phyloP scores from a whole-genome alignment of 1,140 invertebrate genomes.

The Sinella curviseta region DNA sequence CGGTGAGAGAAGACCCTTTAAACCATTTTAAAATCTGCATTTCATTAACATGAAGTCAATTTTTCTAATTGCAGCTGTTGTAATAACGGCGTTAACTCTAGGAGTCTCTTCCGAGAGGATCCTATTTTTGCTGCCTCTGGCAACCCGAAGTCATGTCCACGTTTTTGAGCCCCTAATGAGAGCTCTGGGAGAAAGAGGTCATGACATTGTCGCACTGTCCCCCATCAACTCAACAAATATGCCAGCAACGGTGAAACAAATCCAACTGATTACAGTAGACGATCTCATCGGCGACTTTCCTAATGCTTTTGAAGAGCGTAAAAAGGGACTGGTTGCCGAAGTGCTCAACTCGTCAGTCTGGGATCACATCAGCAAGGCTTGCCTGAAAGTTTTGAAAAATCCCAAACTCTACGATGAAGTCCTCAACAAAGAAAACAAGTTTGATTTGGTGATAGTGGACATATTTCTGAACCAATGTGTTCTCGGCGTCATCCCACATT shows the following conservation, averaged over 20 bases:
- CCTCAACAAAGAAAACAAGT: constrained; percentile 31
- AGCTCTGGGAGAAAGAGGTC: constrained; percentile 16
- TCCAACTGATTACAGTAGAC: not conserved
- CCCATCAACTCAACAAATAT: not conserved
- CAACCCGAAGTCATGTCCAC: constrained; percentile 19
- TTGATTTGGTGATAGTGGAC: constrained; percentile 49
- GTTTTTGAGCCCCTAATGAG: constrained; percentile 11
- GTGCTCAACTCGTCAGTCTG: not conserved
- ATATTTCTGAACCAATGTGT: constrained; percentile 49
- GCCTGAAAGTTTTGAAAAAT: not conserved
- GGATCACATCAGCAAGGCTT: not conserved
- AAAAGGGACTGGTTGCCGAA: not conserved
- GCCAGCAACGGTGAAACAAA: not conserved
- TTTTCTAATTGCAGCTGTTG: too few relatives aligned
- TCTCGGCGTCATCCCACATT: constrained; percentile 49
- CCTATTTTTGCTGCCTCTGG: constrained; percentile 1
- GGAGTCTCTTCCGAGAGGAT: not conserved
- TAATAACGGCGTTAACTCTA: too few relatives aligned
- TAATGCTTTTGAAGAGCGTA: constrained; percentile 33
- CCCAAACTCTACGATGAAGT: not conserved
- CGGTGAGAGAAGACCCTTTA: too few relatives aligned
- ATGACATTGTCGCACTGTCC: constrained; percentile 3
- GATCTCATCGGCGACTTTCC: not conserved
- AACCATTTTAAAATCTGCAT: too few relatives aligned
- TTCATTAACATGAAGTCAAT: too few relatives aligned